Percentiles rank a stretch among this genome's conserved stretches.
Conservation (phyloP, 2,888 invertebrate species). For the Synergus gifuensis region DNA sequence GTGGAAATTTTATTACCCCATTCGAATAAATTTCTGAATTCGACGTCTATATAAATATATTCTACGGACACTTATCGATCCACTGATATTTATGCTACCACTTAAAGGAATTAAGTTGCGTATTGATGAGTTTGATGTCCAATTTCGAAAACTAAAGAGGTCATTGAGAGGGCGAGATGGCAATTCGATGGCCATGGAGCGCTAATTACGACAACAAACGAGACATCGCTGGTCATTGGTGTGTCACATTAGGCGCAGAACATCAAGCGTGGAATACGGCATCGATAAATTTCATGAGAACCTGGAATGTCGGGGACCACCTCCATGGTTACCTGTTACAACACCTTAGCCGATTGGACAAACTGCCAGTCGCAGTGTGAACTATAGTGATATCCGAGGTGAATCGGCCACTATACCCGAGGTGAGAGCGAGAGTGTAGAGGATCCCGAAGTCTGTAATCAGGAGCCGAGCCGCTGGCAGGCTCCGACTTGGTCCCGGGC, state of each 20-base stretch:
- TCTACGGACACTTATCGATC: constrained; percentile 3
- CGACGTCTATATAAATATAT: not conserved
- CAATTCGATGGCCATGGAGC: not conserved
- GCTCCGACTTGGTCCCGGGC: constrained; percentile 64
- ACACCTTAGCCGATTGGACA: constrained; percentile 70
- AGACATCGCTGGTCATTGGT: constrained; percentile 33
- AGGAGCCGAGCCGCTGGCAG: constrained; percentile 64
- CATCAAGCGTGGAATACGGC: constrained; percentile 61
- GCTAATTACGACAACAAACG: constrained; percentile 37
- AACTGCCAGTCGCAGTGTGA: constrained; percentile 69
- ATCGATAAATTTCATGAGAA: constrained; percentile 73
- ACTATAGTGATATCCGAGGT: constrained; percentile 69
- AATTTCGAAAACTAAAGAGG: not conserved
- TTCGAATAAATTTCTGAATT: not conserved
- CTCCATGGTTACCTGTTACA: constrained; percentile 69
- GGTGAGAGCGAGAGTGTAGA: constrained; percentile 76
- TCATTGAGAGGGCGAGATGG: not conserved
- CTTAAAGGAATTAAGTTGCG: constrained; percentile 11
- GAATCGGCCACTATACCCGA: constrained; percentile 66
- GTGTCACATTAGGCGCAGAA: constrained; percentile 51
- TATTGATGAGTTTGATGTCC: constrained; percentile 18
- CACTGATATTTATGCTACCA: constrained; percentile 9
- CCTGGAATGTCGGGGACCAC: constrained; percentile 71
- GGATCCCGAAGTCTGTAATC: constrained; percentile 76
- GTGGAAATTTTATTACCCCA: constrained; percentile 1